Conservation (phyloP, 2,113 vertebrate species). For the human (Homo sapiens) region GRCh38 chr1:100218001-100218500, state of each 20-base stretch:
- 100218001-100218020: neutral
- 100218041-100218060: neutral
- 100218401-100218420: neutral
- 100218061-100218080: neutral
- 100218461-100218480: neutral
- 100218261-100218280: neutral
- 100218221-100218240: neutral
- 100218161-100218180: no score
- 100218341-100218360: neutral
- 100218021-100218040: neutral
- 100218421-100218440: neutral
- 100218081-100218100: neutral
- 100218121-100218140: neutral
- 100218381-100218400: neutral
- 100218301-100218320: neutral
- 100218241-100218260: neutral
- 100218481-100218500: neutral
- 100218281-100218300: neutral
- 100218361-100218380: neutral
- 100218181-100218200: no score
- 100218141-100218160: neutral
- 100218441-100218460: neutral
- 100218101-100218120: neutral
- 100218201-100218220: neutral
- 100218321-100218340: neutral